Conservation (phyloP, 2,888 invertebrate species). For the Melanostoma scalare region DNA sequence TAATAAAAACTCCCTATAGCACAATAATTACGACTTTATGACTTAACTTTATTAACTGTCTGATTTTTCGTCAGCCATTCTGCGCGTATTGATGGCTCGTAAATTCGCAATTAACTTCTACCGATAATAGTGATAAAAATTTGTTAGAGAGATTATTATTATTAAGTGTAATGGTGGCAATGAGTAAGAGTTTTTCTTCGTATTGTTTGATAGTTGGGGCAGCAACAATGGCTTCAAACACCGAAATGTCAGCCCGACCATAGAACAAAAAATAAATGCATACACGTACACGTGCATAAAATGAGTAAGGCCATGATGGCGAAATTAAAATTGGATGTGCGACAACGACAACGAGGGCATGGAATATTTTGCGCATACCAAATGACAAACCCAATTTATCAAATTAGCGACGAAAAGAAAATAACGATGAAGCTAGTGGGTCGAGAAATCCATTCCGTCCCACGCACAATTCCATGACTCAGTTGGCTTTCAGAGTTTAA, state of each 20-base stretch:
- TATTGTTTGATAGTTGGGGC: too few species aligned
- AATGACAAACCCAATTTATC: constrained; percentile 11
- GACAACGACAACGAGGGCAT: constrained; percentile 1
- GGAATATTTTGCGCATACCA: not conserved
- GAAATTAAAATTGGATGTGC: too few species aligned
- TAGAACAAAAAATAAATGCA: too few species aligned
- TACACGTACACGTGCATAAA: too few species aligned
- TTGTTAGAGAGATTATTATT: constrained; percentile 22
- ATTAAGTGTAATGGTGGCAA: not conserved
- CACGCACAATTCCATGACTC: not conserved
- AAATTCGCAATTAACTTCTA: constrained; percentile 58
- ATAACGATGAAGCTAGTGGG: constrained; percentile 10
- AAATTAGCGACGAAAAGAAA: constrained; percentile 20
- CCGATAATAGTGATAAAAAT: constrained; percentile 47
- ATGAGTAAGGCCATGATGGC: too few species aligned
- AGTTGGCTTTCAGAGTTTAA: not conserved
- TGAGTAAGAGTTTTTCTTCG: too few species aligned
- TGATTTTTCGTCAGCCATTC: constrained; percentile 47
- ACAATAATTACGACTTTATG: constrained; percentile 58
- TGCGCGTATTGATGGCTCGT: constrained; percentile 37
- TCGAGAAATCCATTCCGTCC: not conserved
- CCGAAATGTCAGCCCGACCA: too few species aligned
- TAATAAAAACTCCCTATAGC: constrained; percentile 45
- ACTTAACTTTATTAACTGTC: constrained; percentile 58
- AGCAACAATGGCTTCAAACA: too few species aligned